These are phyloP conservation scores for Stenchaetothrips biformis DNA, from an alignment of 2,888 invertebrate species.

Conservation along the genomic window DNA sequence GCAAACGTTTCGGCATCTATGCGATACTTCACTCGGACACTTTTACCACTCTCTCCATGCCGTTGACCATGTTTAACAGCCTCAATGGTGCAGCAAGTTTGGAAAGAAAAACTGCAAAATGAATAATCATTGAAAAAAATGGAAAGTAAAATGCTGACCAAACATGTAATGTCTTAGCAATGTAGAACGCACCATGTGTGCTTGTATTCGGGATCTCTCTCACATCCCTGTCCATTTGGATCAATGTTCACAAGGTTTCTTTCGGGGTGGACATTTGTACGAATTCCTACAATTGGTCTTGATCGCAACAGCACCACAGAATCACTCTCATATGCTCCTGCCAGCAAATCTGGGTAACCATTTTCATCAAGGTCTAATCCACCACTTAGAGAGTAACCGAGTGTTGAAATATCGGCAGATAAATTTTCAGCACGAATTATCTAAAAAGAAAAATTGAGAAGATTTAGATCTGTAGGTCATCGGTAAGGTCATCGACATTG, in stretches of 20 bases:
- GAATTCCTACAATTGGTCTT: conserved; percentile 84
- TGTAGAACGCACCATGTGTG: conserved; percentile 58
- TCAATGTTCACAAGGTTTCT: conserved; percentile 74
- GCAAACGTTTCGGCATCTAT: conserved; percentile 79
- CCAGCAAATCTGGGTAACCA: conserved; percentile 88
- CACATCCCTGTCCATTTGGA: conserved; percentile 69
- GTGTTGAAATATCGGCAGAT: conserved; percentile 52
- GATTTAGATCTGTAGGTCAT: too few species aligned
- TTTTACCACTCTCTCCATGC: conserved; percentile 32
- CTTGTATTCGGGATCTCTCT: conserved; percentile 58
- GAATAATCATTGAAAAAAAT: conserved; percentile 32
- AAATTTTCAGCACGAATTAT: conserved; percentile 56
- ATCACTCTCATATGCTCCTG: conserved; percentile 79
- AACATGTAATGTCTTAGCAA: background rate
- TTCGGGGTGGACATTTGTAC: conserved; percentile 61
- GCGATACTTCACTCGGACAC: conserved; percentile 61
- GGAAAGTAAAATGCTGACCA: conserved; percentile 31
- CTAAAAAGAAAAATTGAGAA: conserved; percentile 43
- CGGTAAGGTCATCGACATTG: too few species aligned
- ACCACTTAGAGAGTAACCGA: conserved; percentile 91
- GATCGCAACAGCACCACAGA: conserved; percentile 71
- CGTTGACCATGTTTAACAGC: conserved; percentile 50
- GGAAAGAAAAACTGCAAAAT: conserved; percentile 63
- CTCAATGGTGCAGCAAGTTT: conserved; percentile 75
- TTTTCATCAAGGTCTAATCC: conserved; percentile 92